A percentile compares a stretch with the other conserved stretches of the same genome.
These are phyloP conservation scores for Acromyrmex heyeri DNA, from an alignment of 1,140 invertebrate genomes.

Conservation along the genomic window DNA sequence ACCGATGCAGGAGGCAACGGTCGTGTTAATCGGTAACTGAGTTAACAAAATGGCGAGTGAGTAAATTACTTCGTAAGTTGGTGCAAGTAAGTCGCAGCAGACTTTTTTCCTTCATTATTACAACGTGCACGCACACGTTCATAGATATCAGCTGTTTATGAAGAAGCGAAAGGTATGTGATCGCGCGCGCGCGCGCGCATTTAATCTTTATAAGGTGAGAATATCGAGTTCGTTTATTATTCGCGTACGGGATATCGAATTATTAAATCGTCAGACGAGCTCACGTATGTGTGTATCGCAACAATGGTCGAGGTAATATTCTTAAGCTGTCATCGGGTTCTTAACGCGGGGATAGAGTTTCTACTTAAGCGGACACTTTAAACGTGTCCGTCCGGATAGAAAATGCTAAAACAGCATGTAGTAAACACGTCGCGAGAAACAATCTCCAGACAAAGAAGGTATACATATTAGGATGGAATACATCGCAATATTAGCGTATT, in stretches of 20 bases:
- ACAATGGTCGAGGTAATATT: constrained; percentile 82
- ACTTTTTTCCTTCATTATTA: background rate
- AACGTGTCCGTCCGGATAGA: constrained; percentile 48
- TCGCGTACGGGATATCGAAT: constrained; percentile 79
- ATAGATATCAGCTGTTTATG: background rate
- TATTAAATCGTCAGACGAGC: constrained; percentile 83
- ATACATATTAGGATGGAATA: no score
- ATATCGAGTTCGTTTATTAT: constrained; percentile 82
- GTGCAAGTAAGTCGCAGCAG: background rate
- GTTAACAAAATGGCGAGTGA: constrained; percentile 34
- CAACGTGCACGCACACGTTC: background rate
- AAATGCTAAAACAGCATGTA: background rate
- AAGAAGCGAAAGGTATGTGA: background rate
- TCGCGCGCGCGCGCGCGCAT: constrained; percentile 35
- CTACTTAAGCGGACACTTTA: constrained; percentile 67
- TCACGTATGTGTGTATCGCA: constrained; percentile 74
- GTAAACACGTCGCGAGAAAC: background rate
- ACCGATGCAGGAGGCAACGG: background rate
- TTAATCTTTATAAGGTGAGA: constrained; percentile 54
- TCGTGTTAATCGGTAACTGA: constrained; percentile 31
- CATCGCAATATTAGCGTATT: background rate
- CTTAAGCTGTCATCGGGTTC: constrained; percentile 86
- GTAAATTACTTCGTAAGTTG: constrained; percentile 37
- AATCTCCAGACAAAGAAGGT: background rate
- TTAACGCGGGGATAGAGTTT: constrained; percentile 83